Base-by-base conservation (phyloP, 2,113 vertebrate genomes). In the Euleptes europaea region DNA sequence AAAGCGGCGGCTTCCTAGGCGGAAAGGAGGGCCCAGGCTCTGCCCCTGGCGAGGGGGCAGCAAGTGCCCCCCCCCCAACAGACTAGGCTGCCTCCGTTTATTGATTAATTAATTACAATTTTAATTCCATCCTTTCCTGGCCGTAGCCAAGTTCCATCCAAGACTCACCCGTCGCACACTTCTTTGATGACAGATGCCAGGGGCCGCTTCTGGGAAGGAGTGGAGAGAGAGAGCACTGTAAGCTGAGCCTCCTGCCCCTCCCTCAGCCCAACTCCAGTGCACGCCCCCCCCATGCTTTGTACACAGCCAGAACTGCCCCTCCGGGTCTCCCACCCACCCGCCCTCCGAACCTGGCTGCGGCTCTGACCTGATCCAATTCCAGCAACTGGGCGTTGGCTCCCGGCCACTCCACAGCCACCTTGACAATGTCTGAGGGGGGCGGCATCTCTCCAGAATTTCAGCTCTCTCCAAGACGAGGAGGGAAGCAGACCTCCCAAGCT, bases 381-480 rank as follows among this genome's bases (percentile, higher is more conserved):
- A 99, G 98, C 77, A 99, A 97, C 91, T 99, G 99, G 82, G 98
- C 98, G 26, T 99, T 99, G 81, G 98, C 98, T 83, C 98, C 98
- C 0, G 99, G 99, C 98, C 99, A 99, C 87, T 99, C 98, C 23
- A 99, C 98, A 69, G 99, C 99, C 93, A 99, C 98, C 95, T 99
- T 99, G 90, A 99, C 98, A 0, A 99, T 98, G 94, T 99, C 98
- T 4, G 96, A 97, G 1, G 98, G 98, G 4, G 99, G 98, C 3
- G 98, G 98, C 99, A 99, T 99, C 38, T 89, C 91, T 86, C 83
- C 87, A 65, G 74, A 88, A 28, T 14, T 76, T 1, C 66, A 31
- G 19, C 2, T 42, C 51, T 84, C 23, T 74, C 72, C 81, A 82
- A 28, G 60, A 42, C 70, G 85, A 23, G 89, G 38, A 21, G 26